phyloP scores from a whole-genome alignment of 2,113 vertebrate genomes.

The Petroica traversi region DNA sequence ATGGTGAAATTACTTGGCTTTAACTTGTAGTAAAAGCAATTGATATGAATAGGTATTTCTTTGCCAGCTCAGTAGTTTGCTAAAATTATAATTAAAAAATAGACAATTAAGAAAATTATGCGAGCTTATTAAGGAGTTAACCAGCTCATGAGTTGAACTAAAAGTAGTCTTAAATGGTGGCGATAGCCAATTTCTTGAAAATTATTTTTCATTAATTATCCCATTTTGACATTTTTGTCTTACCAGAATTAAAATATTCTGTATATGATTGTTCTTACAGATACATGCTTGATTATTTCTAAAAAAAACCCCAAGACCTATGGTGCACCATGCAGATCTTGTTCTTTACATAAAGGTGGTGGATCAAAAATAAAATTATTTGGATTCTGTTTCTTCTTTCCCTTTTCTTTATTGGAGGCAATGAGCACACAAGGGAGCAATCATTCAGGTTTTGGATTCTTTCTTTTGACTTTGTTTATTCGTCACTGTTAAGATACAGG shows the following conservation, averaged over 20 bases:
- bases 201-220: not conserved
- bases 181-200: not conserved
- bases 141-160: not conserved
- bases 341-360: not conserved
- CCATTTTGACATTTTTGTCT: not conserved
- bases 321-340: not conserved
- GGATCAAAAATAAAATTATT: not conserved
- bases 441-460: rapidly evolving
- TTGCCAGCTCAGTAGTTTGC: not conserved
- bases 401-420: not conserved
- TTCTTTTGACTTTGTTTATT: not conserved
- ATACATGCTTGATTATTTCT: not conserved
- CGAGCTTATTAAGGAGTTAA: not conserved
- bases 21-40: not conserved
- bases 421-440: not conserved
- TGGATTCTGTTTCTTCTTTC: not conserved
- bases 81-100: conserved; percentile 45
- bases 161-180: not conserved
- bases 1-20: conserved; percentile 3
- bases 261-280: not conserved
- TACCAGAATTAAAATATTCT: not conserved
- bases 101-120: conserved; percentile 29
- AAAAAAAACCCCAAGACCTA: not conserved
- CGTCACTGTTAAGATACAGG: not conserved
- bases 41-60: not conserved